Evolutionary conservation across 2,797 vertebrate genomes (phyloP).

Genomic region (Thalassophryne amazonica): DNA sequence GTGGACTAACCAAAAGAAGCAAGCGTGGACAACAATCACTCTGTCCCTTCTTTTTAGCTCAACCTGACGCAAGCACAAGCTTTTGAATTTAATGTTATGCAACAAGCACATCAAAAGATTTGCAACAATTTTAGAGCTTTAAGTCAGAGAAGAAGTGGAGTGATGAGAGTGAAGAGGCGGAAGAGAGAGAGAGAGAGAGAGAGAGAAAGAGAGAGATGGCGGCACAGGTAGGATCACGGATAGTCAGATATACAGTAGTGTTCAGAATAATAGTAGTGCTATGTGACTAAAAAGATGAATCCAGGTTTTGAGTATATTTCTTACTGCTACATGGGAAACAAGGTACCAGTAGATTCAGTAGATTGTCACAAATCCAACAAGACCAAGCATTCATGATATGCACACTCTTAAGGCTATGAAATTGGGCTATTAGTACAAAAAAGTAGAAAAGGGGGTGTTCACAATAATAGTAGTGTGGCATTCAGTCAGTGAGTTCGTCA

Average conservation of each 20-base stretch:
- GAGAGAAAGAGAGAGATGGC: not conserved
- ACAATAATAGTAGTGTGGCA: no score
- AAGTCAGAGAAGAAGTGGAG: not conserved
- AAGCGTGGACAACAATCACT: not conserved
- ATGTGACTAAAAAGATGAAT: no score
- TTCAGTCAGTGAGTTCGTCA: no score
- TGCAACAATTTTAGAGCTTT: slow-evolving; percentile 4
- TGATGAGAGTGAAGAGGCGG: not conserved
- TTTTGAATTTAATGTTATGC: not conserved
- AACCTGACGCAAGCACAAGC: slow-evolving; percentile 3
- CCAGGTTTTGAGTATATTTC: no score
- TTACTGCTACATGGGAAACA: no score
- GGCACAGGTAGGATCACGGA: not conserved
- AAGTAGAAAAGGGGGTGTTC: no score
- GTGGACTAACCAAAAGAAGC: slow-evolving; percentile 18
- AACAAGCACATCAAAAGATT: not conserved
- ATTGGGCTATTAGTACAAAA: no score
- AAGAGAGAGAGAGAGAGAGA: slow-evolving; percentile 16
- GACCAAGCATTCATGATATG: no score
- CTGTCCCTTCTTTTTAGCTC: not conserved
- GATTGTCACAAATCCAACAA: no score
- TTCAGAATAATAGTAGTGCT: no score
- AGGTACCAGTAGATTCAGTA: no score
- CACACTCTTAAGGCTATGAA: no score
- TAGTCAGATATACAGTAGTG: not conserved